phyloP scores from a whole-genome alignment of 2,797 vertebrate species.

The Chrosomus eos region DNA sequence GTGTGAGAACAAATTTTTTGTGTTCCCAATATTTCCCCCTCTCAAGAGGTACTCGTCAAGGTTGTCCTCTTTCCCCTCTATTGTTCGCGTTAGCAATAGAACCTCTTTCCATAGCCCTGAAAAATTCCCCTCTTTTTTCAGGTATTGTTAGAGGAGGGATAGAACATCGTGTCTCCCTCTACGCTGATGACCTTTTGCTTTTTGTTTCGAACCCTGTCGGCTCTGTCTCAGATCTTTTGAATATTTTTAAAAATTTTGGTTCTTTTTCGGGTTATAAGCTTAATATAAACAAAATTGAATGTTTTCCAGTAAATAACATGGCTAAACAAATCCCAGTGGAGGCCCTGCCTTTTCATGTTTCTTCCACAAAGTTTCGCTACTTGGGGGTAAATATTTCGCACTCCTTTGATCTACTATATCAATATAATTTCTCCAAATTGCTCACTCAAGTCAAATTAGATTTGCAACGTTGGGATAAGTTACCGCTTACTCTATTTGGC shows the following conservation, averaged over 20 bases:
- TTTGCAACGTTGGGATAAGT: neutral
- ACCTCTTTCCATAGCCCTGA: neutral
- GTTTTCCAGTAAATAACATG: neutral
- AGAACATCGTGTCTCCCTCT: neutral
- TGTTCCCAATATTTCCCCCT: neutral
- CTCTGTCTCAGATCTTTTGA: neutral
- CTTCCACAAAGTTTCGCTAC: neutral
- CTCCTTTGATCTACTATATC: neutral
- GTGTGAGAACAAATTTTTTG: neutral
- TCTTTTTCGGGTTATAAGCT: neutral
- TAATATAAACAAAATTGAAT: neutral
- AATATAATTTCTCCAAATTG: neutral
- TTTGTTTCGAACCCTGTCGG: neutral
- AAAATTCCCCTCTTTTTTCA: neutral
- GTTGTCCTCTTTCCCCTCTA: neutral
- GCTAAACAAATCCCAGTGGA: neutral
- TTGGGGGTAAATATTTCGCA: neutral
- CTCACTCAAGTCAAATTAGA: neutral
- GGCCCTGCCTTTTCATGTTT: too few species aligned
- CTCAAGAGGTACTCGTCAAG: neutral
- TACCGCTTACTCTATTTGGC: neutral
- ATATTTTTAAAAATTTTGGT: neutral
- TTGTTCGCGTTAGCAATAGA: neutral
- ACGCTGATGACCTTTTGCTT: neutral
- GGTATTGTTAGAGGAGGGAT: neutral